A percentile compares a stretch with the other conserved stretches of the same genome.
Conservation (phyloP, 1,140 invertebrate species). For the Paralvinella palmiformis region DNA sequence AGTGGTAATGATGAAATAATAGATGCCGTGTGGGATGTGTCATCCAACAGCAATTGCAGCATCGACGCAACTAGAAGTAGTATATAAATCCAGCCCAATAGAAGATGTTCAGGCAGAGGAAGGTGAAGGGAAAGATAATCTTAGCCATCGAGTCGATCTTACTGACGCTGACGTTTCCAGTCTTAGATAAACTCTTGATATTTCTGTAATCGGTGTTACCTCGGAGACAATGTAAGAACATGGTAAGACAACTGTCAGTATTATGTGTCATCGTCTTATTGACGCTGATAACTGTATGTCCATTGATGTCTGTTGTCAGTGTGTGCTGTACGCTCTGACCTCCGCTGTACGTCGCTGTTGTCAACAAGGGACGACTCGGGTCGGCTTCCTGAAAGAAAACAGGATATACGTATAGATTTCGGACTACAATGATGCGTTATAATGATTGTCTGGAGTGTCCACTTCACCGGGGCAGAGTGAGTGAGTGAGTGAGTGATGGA, state of each 20-base stretch:
- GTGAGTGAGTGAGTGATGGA: too few relatives aligned
- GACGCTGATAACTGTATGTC: not conserved
- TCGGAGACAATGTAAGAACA: slow-evolving; percentile 8
- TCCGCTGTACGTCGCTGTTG: too few relatives aligned
- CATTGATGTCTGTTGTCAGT: not conserved
- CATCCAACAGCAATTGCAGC: too few relatives aligned
- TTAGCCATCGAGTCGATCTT: slow-evolving; percentile 55
- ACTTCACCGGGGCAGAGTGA: too few relatives aligned
- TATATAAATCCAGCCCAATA: slow-evolving; percentile 52
- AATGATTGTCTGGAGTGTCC: too few relatives aligned
- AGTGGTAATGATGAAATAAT: too few relatives aligned
- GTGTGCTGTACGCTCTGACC: not conserved
- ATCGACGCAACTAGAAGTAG: too few relatives aligned
- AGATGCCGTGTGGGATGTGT: too few relatives aligned
- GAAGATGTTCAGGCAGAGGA: slow-evolving; percentile 51
- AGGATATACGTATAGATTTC: too few relatives aligned
- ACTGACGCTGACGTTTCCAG: slow-evolving; percentile 41
- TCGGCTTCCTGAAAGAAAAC: not conserved
- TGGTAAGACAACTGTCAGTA: not conserved
- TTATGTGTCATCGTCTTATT: not conserved
- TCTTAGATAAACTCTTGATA: slow-evolving; percentile 19
- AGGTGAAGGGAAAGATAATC: slow-evolving; percentile 52
- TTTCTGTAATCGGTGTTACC: slow-evolving; percentile 7
- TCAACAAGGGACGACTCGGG: too few relatives aligned
- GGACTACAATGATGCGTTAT: too few relatives aligned